Conservation (phyloP, 2,113 vertebrate species). For the Gracilinanus agilis region DNA sequence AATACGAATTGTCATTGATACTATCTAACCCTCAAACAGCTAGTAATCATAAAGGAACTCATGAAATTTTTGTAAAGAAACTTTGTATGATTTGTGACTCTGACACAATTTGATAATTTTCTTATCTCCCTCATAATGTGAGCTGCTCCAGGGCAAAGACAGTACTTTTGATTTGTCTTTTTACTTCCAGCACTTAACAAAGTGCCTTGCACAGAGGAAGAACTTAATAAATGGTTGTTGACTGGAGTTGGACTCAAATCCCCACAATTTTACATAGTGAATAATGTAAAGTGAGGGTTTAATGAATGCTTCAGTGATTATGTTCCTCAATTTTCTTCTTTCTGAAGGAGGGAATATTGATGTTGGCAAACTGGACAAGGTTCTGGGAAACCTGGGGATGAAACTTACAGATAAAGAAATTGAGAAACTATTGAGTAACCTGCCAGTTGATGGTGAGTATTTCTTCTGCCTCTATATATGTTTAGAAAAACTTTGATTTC, state of each 20-base stretch:
- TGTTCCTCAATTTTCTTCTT: not conserved
- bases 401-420: constrained; percentile 41
- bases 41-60: no score
- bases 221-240: not conserved
- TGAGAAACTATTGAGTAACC: constrained; percentile 17
- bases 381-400: not conserved
- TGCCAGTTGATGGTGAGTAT: constrained; percentile 38
- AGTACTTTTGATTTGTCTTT: not conserved
- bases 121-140: not conserved
- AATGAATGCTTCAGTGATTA: not conserved
- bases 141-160: not conserved
- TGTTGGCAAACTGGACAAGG: not conserved
- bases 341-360: constrained; percentile 32
- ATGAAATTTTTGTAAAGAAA: no score
- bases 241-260: not conserved
- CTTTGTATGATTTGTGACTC: not conserved
- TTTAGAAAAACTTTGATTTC: not conserved
- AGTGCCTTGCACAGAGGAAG: not conserved
- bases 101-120: not conserved
- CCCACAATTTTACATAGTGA: not conserved
- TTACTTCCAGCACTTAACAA: not conserved
- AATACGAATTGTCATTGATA: no score
- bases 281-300: not conserved
- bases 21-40: no score
- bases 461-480: not conserved